Percentiles rank a stretch among this genome's conserved stretches.
phyloP scores from a whole-genome alignment of 2,113 vertebrate genomes.

The Ursus arctos region DNA sequence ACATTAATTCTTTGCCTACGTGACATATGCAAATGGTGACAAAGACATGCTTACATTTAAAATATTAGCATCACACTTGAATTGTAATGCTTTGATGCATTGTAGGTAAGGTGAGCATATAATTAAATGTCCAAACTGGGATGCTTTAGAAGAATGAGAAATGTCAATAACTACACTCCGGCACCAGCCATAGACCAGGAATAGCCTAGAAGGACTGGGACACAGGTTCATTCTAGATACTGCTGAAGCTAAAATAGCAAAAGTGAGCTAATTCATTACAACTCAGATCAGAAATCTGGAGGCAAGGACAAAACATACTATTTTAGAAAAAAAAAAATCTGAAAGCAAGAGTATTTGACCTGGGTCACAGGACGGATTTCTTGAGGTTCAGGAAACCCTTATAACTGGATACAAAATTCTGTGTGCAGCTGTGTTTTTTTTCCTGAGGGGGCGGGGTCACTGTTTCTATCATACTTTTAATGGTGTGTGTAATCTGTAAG shows the following conservation, averaged over 20 bases:
- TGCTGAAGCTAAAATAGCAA: not conserved
- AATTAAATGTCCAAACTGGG: not conserved
- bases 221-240: not conserved
- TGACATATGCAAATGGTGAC: not conserved
- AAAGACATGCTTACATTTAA: not conserved
- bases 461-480: not conserved
- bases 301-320: not conserved
- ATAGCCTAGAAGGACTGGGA: not conserved
- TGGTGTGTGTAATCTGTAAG: not conserved
- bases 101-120: not conserved
- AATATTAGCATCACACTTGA: not conserved
- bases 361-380: not conserved
- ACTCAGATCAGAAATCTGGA: not conserved
- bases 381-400: not conserved
- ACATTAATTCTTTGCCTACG: not conserved
- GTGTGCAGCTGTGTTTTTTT: rapidly evolving
- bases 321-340: not conserved
- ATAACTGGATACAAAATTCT: not conserved
- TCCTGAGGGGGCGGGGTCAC: not conserved
- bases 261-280: not conserved
- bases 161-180: not conserved
- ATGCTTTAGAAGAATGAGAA: not conserved
- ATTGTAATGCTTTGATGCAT: not conserved
- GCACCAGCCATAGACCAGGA: not conserved
- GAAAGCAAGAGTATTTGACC: not conserved